Evolutionary conservation across 2,888 invertebrate species (phyloP).

Genomic region (Leucania comma): DNA sequence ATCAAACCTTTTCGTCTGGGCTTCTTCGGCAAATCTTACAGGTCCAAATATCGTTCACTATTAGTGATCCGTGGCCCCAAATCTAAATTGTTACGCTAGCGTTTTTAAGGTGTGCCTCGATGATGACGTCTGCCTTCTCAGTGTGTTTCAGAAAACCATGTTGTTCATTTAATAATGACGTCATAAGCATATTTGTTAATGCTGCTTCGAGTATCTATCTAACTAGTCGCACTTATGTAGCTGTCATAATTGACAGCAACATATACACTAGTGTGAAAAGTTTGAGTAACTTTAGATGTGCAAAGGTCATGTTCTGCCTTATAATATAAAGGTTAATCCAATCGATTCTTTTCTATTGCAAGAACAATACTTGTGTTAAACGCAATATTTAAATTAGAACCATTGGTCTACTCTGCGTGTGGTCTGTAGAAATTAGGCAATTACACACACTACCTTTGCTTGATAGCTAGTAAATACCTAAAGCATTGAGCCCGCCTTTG

Average conservation of each 20-base stretch:
- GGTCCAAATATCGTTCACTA: background rate
- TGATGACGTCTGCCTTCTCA: background rate
- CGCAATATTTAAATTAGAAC: slow-evolving; percentile 8
- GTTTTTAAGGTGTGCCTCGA: background rate
- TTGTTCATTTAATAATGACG: slow-evolving; percentile 20
- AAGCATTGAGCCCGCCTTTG: too few species aligned
- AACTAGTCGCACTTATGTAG: slow-evolving; percentile 13
- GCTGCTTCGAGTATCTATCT: background rate
- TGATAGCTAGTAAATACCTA: too few species aligned
- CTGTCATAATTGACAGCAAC: slow-evolving; percentile 31
- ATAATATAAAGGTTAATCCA: slow-evolving; percentile 52
- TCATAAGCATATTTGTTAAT: slow-evolving; percentile 16
- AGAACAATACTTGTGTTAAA: slow-evolving; percentile 40
- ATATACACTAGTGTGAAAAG: slow-evolving; percentile 16
- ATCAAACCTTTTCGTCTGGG: background rate
- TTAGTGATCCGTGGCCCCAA: too few species aligned
- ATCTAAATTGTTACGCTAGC: background rate
- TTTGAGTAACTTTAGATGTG: slow-evolving; percentile 33
- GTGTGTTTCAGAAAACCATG: background rate
- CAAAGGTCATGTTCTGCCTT: slow-evolving; percentile 46
- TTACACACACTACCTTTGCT: too few species aligned
- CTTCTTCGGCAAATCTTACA: background rate
- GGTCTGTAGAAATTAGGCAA: background rate
- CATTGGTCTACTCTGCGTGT: background rate
- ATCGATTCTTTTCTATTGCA: slow-evolving; percentile 45